These are phyloP conservation scores for Acromyrmex charruanus DNA, from an alignment of 1,140 invertebrate species.

Conservation along the genomic window DNA sequence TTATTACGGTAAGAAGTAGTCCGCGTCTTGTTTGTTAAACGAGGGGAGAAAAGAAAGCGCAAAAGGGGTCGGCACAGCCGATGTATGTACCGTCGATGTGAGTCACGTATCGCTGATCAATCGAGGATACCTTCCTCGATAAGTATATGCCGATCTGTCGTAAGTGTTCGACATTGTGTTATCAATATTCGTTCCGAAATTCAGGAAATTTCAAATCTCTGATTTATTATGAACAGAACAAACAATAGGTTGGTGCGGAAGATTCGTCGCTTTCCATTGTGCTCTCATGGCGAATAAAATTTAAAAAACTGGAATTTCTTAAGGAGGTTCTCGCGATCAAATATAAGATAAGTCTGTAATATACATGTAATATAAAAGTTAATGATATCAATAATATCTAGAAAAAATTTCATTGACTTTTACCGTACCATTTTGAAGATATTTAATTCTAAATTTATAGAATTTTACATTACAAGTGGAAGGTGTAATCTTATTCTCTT, in stretches of 20 bases:
- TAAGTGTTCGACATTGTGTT: not conserved
- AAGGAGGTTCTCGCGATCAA: no score
- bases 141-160: not conserved
- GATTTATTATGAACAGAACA: not conserved
- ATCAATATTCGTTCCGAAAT: not conserved
- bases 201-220: not conserved
- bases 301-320: not conserved
- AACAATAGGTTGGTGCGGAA: not conserved
- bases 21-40: slow-evolving; percentile 81
- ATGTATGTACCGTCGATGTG: slow-evolving; percentile 60
- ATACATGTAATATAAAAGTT: no score
- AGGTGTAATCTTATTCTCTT: no score
- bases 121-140: slow-evolving; percentile 44
- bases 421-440: no score
- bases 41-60: slow-evolving; percentile 77
- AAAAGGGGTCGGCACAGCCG: slow-evolving; percentile 71
- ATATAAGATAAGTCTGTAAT: no score
- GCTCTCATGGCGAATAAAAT: not conserved
- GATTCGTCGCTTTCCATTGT: not conserved
- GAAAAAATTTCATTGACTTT: no score
- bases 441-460: no score
- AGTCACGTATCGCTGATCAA: slow-evolving; percentile 74
- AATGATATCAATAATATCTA: no score
- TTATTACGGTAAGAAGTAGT: slow-evolving; percentile 80
- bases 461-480: no score